Evolutionary conservation across 2,797 vertebrate species (phyloP), one percentile per base, ranked within the genome.

Genomic region (Chaenodraco wilsoni): DNA sequence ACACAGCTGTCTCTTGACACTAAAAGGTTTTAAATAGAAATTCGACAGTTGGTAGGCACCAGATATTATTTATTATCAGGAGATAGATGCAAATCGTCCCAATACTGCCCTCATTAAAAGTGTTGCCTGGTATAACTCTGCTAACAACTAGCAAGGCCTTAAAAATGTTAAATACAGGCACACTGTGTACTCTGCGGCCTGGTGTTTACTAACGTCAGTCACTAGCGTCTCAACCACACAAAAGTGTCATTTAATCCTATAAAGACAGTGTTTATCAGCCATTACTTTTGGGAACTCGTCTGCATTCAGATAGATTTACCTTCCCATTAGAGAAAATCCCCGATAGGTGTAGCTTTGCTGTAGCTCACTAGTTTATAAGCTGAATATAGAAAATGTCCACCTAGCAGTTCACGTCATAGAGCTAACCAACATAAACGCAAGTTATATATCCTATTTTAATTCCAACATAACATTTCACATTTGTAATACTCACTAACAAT

Each of bases 351-450:
- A 43, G 44, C 31, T 60, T 69, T 27, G 60, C 8, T 52, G 31
- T 61, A 55, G 65, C 12, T 74, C 72, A 10, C 48, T 21, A 21
- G 70, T 10, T 68, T 54, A 13, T 44, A 44, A 81, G 44, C 68
- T 55, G 19, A 73, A 51, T 12, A 52, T 62, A 75, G 81, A 89
- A 91, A 85, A 88, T 87, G 81, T 85, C 87, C 60, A 88, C 76
- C 86, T 65, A 72, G 54, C 66, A 46, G n/a, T 40, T 15, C 72
- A 48, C 72, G 69, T 49, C 43, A 51, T 7, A 66, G 8, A 73
- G 82, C 83, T 84, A 88, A 68, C 69, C 9, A 65, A 74, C 55
- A 80, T 17, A 51, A 69, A 64, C 54, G 19, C 11, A 9, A 58
- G 64, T 76, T 55, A 37, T n/a, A 66, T 55, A 13, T 61, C 33